Conservation (phyloP, 2,888 invertebrate species). For the Azorinus chamasolen region DNA sequence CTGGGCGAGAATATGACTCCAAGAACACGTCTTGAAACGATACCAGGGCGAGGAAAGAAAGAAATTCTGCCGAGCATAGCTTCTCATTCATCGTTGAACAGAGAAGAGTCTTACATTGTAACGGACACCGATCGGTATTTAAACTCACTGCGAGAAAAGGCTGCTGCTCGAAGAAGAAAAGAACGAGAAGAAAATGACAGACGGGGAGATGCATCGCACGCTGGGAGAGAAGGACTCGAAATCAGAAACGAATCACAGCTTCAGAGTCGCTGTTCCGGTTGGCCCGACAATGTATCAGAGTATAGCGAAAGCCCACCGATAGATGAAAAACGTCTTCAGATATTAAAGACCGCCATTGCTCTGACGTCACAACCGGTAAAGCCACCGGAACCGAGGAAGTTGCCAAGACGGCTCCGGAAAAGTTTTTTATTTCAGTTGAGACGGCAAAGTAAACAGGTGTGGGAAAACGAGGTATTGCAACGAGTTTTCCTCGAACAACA, state of each 20-base stretch:
- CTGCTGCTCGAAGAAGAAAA: neutral
- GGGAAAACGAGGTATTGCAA: slow-evolving; percentile 47
- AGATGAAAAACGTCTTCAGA: slow-evolving; percentile 51
- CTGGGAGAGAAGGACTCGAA: neutral
- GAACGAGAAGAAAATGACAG: too few relatives aligned
- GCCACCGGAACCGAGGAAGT: slow-evolving; percentile 26
- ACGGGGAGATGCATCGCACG: neutral
- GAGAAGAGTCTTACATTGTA: neutral
- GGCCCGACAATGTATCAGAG: slow-evolving; percentile 30
- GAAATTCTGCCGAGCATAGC: slow-evolving; percentile 28
- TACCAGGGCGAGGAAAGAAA: slow-evolving; percentile 11
- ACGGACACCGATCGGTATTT: slow-evolving; percentile 5
- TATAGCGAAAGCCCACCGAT: slow-evolving; percentile 23
- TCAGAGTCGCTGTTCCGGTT: slow-evolving; percentile 20
- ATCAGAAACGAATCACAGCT: neutral
- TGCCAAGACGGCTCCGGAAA: slow-evolving; percentile 34
- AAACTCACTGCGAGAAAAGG: slow-evolving; percentile 16
- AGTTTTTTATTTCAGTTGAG: slow-evolving; percentile 49
- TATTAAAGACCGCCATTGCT: slow-evolving; percentile 53
- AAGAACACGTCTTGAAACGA: slow-evolving; percentile 31
- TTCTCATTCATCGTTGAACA: neutral
- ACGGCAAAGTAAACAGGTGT: slow-evolving; percentile 44
- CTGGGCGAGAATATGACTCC: slow-evolving; percentile 9
- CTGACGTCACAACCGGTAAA: slow-evolving; percentile 58
- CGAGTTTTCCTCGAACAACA: slow-evolving; percentile 8